Base-by-base conservation (phyloP, 30 jellyfish, hydroid and myxozoan genomes). In the Aurelia aurita region DNA sequence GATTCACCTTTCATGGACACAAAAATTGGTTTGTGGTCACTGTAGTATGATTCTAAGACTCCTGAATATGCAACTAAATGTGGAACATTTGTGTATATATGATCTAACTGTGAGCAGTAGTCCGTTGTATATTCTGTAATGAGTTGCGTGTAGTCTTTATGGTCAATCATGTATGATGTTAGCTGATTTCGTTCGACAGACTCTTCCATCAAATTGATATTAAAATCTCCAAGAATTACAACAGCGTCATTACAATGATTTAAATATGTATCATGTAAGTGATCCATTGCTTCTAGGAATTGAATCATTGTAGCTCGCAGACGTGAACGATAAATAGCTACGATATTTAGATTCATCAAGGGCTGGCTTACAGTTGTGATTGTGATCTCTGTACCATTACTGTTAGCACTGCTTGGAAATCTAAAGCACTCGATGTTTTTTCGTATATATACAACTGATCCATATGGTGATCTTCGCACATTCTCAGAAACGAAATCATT, bases 221-320 rank as follows among this genome's bases (percentile, higher is more conserved):
- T 76, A 53, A 76, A 76, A 28, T 76, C 88, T 20, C 88, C 88
- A 8, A 76, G 10, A 53, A 76, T 76, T 18, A 76, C n/a, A 3
- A 34, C 49, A 2, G 66, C 47, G 1, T 57, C 10, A 3, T 31
- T 26, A 23, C 5, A 5, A 6, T 26, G 25, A 5, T 60, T 3
- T n/a, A 58, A 19, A 53, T 25, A 22, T 2, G 31, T 53, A 65
- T 53, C 21, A 12, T 32, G 44, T 8, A 71, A 8, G 28, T 32
- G 6, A 15, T 71, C 28, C 83, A 71, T 5, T 5, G 66, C 68
- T 32, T 71, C 28, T 5, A 46, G n/a, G 14, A 32, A 32, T 5
- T 58, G 69, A 6, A 15, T 58, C n/a, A 58, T 15, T 15, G 69
- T 18, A 18, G 69, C n/a, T 3, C 7, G 3, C 18, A 71, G n/a